Base-by-base conservation (phyloP, 2,888 invertebrate genomes). In the Charanyca ferruginea region DNA sequence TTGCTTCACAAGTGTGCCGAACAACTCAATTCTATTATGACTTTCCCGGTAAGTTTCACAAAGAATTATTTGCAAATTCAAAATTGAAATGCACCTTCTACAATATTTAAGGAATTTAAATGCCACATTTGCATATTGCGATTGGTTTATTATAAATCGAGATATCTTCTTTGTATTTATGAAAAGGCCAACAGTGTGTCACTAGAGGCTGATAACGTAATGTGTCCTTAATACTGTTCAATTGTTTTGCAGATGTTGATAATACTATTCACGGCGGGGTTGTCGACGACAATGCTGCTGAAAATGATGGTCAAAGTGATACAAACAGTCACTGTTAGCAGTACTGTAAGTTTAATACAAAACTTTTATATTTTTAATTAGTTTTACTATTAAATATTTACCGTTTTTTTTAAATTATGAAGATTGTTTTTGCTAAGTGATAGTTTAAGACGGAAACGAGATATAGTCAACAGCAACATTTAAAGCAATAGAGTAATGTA, bases 11-110 rank as follows among this genome's bases (percentile, higher is more conserved):
- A 88, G 70, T 91, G 90, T 74, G 86, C 92, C 2, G 85, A 87
- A 51, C 84, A 90, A 79, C 85, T 94, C 1, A 93, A 91, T 74
- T 83, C 83, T 16, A 76, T 90, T n/a, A 91, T 94, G 89, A 88
- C 86, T 81, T 81, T 93, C 32, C 89, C 91, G 83, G 93, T 94
- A 87, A 82, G 85, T 80, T 75, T 66, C 66, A 62, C 49, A 62
- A 61, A 54, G 52, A 66, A 66, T 51, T 66, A 52, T 68, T 62
- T 61, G 25, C 16, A n/a, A 68, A 49, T 61, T 55, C 8, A 48
- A 60, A 25, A 60, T 55, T 42, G 0, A 23, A 68, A 18, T 63
- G 23, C 45, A 42, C n/a, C 3, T 59, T 49, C 16, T 38, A 13
- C 1, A 48, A 18, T 48, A 1, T 45, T 32, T 9, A 20, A 23